These are phyloP conservation scores for Solea senegalensis DNA, from an alignment of 2,113 vertebrate species.

Conservation along the genomic window DNA sequence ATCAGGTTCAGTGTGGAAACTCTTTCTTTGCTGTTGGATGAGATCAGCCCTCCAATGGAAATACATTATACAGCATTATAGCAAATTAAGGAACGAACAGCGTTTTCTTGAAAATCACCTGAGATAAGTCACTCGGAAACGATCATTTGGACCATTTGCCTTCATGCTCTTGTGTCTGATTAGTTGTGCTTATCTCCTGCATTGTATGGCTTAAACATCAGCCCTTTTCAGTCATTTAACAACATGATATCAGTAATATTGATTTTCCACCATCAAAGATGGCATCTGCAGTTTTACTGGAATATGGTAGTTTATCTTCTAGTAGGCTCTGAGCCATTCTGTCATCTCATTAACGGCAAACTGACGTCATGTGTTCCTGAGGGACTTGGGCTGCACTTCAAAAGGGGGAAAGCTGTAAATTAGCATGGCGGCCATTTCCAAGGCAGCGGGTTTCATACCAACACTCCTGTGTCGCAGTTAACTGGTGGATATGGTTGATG, in stretches of 20 bases:
- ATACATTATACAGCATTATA: neutral
- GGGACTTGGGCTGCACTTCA: slow-evolving; percentile 38
- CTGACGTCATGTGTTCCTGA: slow-evolving; percentile 48
- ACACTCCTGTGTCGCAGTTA: neutral
- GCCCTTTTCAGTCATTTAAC: neutral
- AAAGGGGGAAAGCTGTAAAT: slow-evolving; percentile 47
- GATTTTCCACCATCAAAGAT: slow-evolving; percentile 1
- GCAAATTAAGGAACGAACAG: neutral
- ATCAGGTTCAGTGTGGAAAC: slow-evolving; percentile 52
- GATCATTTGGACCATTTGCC: neutral
- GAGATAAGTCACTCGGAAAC: neutral
- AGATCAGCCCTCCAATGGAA: slow-evolving; percentile 22
- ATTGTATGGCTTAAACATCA: neutral
- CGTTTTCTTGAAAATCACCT: neutral
- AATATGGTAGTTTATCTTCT: slow-evolving; percentile 15
- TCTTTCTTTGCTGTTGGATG: slow-evolving; percentile 38
- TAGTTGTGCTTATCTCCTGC: too few relatives aligned
- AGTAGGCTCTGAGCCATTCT: slow-evolving; percentile 11
- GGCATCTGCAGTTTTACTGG: slow-evolving; percentile 17
- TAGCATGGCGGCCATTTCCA: slow-evolving; percentile 25
- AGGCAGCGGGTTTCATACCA: neutral
- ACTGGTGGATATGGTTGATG: neutral
- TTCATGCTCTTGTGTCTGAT: neutral
- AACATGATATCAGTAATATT: neutral
- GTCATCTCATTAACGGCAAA: slow-evolving; percentile 31